Conservation (phyloP, 2,113 vertebrate genomes). For the Turdus rufiventris region DNA sequence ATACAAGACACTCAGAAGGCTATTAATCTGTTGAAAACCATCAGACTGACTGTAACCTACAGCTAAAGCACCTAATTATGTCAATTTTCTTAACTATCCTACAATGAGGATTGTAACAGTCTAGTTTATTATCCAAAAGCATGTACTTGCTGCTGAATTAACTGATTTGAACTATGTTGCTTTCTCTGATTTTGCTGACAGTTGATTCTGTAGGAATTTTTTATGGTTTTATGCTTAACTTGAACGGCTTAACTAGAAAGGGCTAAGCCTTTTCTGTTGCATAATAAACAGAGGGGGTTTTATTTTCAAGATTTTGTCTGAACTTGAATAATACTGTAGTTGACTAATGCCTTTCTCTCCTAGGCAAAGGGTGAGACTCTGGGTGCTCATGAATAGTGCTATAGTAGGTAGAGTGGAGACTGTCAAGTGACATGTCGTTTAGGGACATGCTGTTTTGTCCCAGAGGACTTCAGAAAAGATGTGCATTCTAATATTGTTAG, state of each 20-base stretch:
- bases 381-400: neutral
- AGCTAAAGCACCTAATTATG: neutral
- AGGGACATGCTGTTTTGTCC: neutral
- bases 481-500: neutral
- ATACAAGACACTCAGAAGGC: fast-evolving
- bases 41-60: neutral
- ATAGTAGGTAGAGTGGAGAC: neutral
- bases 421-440: neutral
- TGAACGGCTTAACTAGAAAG: neutral
- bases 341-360: neutral
- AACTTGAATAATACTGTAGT: neutral
- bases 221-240: neutral
- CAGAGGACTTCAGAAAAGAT: neutral
- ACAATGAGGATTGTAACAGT: neutral
- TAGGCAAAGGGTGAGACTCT: neutral
- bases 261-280: neutral
- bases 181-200: neutral
- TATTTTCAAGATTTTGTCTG: neutral
- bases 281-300: neutral
- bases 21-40: neutral
- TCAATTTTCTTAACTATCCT: neutral
- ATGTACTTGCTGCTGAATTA: neutral
- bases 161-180: neutral
- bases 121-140: neutral
- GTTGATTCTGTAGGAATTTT: neutral